Evolutionary conservation across 2,888 invertebrate genomes (phyloP).

Genomic region (Lamellibrachia satsuma): DNA sequence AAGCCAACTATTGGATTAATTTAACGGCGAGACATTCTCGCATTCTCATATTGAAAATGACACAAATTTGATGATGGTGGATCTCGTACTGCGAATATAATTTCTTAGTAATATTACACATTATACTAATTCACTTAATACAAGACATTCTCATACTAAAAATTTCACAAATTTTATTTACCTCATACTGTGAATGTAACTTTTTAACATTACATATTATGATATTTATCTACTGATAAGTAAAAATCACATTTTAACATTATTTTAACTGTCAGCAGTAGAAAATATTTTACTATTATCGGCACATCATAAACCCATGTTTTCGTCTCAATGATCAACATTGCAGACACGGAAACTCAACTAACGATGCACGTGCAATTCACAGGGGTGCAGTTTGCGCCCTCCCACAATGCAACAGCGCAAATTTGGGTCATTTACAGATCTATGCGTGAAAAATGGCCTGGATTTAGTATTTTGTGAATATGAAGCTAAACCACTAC

Average conservation of each 20-base stretch:
- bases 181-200: too few relatives aligned
- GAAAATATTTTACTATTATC: neutral
- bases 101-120: too few relatives aligned
- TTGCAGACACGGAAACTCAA: neutral
- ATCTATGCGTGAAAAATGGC: neutral
- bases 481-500: neutral
- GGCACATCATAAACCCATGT: too few relatives aligned
- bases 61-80: too few relatives aligned
- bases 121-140: too few relatives aligned
- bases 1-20: too few relatives aligned
- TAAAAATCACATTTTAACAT: neutral
- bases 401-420: neutral
- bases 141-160: too few relatives aligned
- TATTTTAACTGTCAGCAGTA: neutral
- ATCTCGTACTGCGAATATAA: too few relatives aligned
- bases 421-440: neutral
- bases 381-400: neutral
- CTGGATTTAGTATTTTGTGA: slow-evolving; percentile 10
- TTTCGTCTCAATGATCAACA: neutral
- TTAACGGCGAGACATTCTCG: too few relatives aligned
- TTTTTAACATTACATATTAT: neutral
- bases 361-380: neutral
- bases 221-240: neutral
- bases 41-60: too few relatives aligned
- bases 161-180: too few relatives aligned